These are phyloP conservation scores for Bovichtus variegatus DNA, from an alignment of 2,797 vertebrate genomes.

Conservation along the genomic window DNA sequence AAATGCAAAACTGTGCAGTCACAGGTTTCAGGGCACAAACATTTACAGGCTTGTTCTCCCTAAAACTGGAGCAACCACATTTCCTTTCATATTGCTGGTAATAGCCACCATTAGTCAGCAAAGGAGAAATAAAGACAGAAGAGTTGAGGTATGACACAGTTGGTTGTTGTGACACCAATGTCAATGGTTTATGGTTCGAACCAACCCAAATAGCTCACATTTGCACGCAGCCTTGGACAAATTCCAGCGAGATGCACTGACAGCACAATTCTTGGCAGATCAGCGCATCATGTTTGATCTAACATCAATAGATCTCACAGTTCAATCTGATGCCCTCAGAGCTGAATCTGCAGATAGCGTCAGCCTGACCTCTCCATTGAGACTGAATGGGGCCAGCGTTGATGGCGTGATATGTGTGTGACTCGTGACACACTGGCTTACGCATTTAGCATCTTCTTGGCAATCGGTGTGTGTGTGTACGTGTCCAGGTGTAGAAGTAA, in stretches of 20 bases:
- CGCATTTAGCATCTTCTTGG: not conserved
- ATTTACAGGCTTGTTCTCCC: no score
- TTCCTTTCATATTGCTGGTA: not conserved
- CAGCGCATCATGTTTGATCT: not conserved
- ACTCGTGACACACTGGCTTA: not conserved
- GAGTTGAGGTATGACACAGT: not conserved
- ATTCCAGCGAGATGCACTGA: not conserved
- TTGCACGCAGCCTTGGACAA: not conserved
- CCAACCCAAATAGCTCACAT: not conserved
- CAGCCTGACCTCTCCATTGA: not conserved
- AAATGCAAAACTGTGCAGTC: not conserved
- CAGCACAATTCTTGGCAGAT: slow-evolving; percentile 1
- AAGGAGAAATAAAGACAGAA: not conserved
- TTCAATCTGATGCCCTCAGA: slow-evolving; percentile 32
- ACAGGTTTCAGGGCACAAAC: not conserved
- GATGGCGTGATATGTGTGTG: not conserved
- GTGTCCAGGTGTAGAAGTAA: no score
- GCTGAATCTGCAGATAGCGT: slow-evolving; percentile 19
- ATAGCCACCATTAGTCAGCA: not conserved
- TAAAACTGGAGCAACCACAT: not conserved
- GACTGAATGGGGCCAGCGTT: slow-evolving; percentile 7
- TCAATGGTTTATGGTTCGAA: not conserved
- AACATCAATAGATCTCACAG: not conserved
- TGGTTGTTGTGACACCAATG: not conserved
- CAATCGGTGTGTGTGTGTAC: not conserved